phyloP scores from a whole-genome alignment of 2,797 vertebrate genomes.

The Microtus obscurus region DNA sequence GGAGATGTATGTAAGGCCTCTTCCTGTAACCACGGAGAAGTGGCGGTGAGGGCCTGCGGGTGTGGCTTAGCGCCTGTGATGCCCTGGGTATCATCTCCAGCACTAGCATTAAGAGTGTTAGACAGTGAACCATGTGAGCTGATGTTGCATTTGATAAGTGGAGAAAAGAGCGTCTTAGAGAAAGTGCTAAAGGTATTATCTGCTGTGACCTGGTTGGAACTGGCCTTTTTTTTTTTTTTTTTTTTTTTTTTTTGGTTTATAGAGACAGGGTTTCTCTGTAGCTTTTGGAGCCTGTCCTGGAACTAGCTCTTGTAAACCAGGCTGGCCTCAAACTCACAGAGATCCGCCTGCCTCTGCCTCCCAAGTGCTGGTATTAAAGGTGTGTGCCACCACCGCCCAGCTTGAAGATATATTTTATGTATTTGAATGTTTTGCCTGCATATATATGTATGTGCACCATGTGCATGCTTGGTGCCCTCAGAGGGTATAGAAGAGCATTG shows the following conservation, averaged over 20 bases:
- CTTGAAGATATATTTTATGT: background rate
- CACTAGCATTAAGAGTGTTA: background rate
- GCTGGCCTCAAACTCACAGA: too few species aligned
- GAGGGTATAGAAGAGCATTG: background rate
- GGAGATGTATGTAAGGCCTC: background rate
- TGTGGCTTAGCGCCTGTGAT: background rate
- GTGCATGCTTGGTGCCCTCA: background rate
- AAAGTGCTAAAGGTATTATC: background rate
- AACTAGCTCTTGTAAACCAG: too few species aligned
- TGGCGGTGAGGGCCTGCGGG: background rate
- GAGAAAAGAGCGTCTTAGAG: fast-evolving
- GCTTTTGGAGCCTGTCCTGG: too few species aligned
- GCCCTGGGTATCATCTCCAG: background rate
- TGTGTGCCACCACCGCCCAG: too few species aligned
- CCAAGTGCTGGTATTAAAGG: too few species aligned
- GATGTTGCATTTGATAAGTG: fast-evolving
- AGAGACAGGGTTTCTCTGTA: too few species aligned
- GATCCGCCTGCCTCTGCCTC: too few species aligned
- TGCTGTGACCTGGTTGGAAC: background rate
- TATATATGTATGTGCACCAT: background rate
- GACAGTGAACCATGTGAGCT: background rate
- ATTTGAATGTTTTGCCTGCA: background rate
- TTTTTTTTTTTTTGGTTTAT: too few species aligned
- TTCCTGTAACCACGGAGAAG: background rate
- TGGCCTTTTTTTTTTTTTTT: too few species aligned